phyloP scores from a whole-genome alignment of 2,888 invertebrate species.

The Leucophenga montana region DNA sequence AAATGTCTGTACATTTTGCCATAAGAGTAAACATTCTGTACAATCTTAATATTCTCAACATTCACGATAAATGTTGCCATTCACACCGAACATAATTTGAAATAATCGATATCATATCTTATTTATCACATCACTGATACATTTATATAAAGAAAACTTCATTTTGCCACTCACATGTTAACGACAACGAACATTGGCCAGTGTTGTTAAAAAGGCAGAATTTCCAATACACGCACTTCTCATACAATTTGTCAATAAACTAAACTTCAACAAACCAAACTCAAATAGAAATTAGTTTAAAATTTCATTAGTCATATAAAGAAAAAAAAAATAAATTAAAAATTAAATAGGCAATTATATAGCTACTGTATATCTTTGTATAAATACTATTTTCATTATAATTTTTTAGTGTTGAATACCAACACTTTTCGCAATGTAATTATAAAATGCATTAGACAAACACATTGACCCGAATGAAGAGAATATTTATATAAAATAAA shows the following conservation, averaged over 20 bases:
- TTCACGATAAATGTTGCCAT: no score
- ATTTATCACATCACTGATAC: no score
- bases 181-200: no score
- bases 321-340: background rate
- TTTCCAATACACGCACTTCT: no score
- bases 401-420: constrained; percentile 48
- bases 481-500: constrained; percentile 23
- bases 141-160: no score
- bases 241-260: constrained; percentile 30
- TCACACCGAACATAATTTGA: no score
- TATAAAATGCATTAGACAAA: constrained; percentile 50
- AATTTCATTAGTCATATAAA: constrained; percentile 25
- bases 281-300: constrained; percentile 15
- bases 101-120: no score
- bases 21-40: no score
- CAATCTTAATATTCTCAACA: no score
- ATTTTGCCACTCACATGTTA: no score
- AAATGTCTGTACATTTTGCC: no score
- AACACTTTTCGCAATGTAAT: constrained; percentile 57
- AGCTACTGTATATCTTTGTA: background rate
- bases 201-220: no score
- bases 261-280: constrained; percentile 1
- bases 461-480: background rate
- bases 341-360: constrained; percentile 13
- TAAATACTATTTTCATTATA: constrained; percentile 45